These are phyloP conservation scores for Pygmarrhopalites habei DNA, from an alignment of 1,140 invertebrate species.

Conservation along the genomic window DNA sequence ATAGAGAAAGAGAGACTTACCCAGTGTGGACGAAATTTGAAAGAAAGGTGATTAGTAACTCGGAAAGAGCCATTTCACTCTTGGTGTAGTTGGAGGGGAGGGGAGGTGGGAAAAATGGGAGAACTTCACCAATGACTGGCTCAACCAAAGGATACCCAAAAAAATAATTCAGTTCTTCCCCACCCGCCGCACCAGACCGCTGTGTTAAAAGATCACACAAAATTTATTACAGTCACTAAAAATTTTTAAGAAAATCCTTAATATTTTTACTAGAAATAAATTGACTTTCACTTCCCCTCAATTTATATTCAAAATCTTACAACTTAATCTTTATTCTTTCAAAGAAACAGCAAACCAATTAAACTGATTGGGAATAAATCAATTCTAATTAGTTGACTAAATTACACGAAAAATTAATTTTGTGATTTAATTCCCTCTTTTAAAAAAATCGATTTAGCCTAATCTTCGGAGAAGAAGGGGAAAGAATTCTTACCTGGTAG, in stretches of 20 bases:
- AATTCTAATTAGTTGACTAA: too few species aligned
- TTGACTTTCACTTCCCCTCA: neutral
- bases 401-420: too few species aligned
- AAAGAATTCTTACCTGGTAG: constrained; percentile 34
- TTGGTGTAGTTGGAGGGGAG: constrained; percentile 73
- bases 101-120: constrained; percentile 46
- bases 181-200: constrained; percentile 76
- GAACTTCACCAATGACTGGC: constrained; percentile 42
- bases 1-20: constrained; percentile 55
- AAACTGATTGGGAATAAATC: too few species aligned
- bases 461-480: too few species aligned
- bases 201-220: too few species aligned
- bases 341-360: too few species aligned
- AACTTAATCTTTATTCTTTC: too few species aligned
- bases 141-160: constrained; percentile 74
- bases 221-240: constrained; percentile 9
- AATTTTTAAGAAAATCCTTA: neutral
- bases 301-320: too few species aligned
- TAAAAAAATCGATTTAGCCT: too few species aligned
- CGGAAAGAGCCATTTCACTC: constrained; percentile 69
- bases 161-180: constrained; percentile 83
- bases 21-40: constrained; percentile 87
- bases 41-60: constrained; percentile 77
- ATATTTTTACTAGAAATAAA: neutral
- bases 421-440: too few species aligned